Base-by-base conservation (phyloP, 2,797 vertebrate genomes). In the Echiichthys vipera region DNA sequence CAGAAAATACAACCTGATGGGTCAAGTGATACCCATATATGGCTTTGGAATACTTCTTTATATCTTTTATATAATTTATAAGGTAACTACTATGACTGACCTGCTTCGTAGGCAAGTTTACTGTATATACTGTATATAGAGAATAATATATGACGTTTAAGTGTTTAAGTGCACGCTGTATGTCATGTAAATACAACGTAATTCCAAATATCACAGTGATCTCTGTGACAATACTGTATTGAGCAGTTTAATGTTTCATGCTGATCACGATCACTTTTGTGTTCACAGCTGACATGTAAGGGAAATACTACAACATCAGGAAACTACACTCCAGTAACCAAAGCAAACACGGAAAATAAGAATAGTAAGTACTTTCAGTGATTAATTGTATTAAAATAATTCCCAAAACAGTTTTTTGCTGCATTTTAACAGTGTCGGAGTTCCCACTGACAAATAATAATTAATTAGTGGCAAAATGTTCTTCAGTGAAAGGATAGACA, bases 11-110 rank as follows among this genome's bases (percentile, higher is more conserved):
- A 95, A 95, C 78, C 91, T 97, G 18, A 95, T 98, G 90, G 93
- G 94, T 17, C 97, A 98, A 86, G 96, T 96, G 58, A 97, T 99
- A 64, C 97, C 97, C 39, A 95, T 98, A 78, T 99, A 99, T 82
- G 97, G 97, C 72, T 98, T 99, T 89, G 97, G 97, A 47, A 97
- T 99, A 76, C 95, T 99, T 72, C 94, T 99, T 37, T 98, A 98
- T 77, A 98, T 99, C 78, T 67, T 99, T 9, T 98, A 97, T 81
- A 97, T 99, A 75, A 94, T 98, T 24, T 95, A 97, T 86, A 99
- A 99, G 97, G 97, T 98, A 94, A 76, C 6, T 29, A 27, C 7
- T 34, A 5, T 36, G 1, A 39, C 27, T 30, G n/a, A 12, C 9
- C 30, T 47, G 15, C 49, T 37, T 17, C 3, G 9, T 20, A 12